Base-by-base conservation (phyloP, 2,113 vertebrate species). In the Antennarius striatus region DNA sequence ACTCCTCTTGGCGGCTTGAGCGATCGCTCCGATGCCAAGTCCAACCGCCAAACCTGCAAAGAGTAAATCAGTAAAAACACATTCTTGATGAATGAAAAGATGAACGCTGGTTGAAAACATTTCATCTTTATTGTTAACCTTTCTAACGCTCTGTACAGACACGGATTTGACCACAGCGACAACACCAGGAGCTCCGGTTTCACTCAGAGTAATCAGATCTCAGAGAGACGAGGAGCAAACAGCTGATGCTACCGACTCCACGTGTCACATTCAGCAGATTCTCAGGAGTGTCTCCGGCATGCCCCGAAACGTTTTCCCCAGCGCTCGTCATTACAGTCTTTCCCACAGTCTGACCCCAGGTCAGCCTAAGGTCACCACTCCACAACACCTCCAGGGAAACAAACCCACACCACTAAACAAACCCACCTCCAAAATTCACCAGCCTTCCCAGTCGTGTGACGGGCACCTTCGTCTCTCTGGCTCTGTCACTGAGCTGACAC, bases 1-100 rank as follows among this genome's bases (percentile, higher is more conserved):
- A 74, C 90, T 96, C 87, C 98, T 98, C 90, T 98, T 98, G 3
- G 95, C 96, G 12, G 96, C 93, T 83, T 97, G 95, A 3, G 95
- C 95, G 66, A 98, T 76, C 0, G 95, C 96, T 11, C 96, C 96
- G 1, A 98, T 89, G 59, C 96, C 96, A 56, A 98, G 93, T 50
- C 96, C 95, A 68, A 98, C 92, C 0, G 96, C 96, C 73, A 98
- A 80, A 46, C 96, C 96, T 98, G 87, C 39, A 40, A 6, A 53
- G 17, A 56, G 0, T 1, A 11, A n/a, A 7, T 36, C 1, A 39
- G 29, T 12, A 14, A 54, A 30, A 53, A 53, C 14, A 50, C 5
- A n/a, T 16, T 22, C 22, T 36, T 36, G 32, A 36, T 36, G 5
- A 36, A 5, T 36, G 3, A 7, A 36, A 36, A 36, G 32, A 36